Percentiles rank a stretch among this genome's conserved stretches.
phyloP scores from a whole-genome alignment of 2,113 vertebrate species.

The Epinephelus lanceolatus region DNA sequence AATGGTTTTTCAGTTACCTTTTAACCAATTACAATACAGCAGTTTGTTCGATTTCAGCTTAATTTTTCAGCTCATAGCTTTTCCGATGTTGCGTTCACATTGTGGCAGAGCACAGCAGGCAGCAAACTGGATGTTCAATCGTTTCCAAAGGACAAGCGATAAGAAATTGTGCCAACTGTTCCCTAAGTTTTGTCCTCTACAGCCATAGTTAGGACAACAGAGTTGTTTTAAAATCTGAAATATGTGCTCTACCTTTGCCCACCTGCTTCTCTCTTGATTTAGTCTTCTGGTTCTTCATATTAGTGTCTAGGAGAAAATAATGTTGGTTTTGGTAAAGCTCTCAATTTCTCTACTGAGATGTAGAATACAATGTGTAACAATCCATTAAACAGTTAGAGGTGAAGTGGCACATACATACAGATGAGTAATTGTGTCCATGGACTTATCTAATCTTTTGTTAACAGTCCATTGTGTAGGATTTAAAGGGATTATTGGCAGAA shows the following conservation, averaged over 20 bases:
- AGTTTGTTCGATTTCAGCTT: conserved; percentile 51
- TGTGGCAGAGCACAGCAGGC: conserved; percentile 18
- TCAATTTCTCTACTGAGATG: not conserved
- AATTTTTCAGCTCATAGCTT: conserved; percentile 61
- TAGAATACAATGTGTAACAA: not conserved
- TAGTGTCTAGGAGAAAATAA: not conserved
- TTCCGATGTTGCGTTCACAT: conserved; percentile 26
- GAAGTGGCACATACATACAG: not conserved
- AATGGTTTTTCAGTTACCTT: conserved; percentile 63
- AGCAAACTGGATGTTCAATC: conserved; percentile 22
- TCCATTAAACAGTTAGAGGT: not conserved
- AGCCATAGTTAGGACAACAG: not conserved
- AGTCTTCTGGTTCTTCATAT: not conserved
- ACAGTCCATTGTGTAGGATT: not conserved
- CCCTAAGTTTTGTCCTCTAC: not conserved
- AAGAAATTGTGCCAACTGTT: conserved; percentile 8
- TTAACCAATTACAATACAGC: conserved; percentile 56
- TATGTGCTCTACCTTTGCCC: not conserved
- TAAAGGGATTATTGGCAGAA: no score
- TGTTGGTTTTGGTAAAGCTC: not conserved
- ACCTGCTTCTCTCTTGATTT: not conserved
- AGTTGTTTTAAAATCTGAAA: not conserved
- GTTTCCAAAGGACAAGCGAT: not conserved
- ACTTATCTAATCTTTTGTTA: not conserved
- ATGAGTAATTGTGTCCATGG: not conserved